Evolutionary conservation across 2,113 vertebrate species (phyloP).

Genomic region (Caracal caracal): DNA sequence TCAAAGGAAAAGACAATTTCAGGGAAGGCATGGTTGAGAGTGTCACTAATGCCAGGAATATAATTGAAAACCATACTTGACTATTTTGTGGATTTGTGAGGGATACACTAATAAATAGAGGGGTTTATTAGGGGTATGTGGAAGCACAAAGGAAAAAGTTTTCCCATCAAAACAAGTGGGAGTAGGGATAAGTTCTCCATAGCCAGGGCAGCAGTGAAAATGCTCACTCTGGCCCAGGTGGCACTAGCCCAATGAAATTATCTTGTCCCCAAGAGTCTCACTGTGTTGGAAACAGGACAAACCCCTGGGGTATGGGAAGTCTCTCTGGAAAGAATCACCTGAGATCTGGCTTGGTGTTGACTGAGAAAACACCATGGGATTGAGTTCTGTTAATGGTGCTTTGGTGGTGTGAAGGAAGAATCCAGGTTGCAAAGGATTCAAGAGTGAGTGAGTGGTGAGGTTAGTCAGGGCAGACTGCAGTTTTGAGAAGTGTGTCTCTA

Average conservation of each 20-base stretch:
- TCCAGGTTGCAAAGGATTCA: background rate
- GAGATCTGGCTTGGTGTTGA: background rate
- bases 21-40: background rate
- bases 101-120: background rate
- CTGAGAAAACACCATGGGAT: background rate
- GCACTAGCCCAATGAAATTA: background rate
- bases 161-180: background rate
- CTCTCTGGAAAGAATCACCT: constrained; percentile 18
- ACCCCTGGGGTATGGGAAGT: background rate
- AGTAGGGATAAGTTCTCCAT: background rate
- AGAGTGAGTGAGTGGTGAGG: background rate
- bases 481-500: background rate
- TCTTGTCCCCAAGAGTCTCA: background rate
- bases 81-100: background rate
- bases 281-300: background rate
- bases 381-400: background rate
- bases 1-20: background rate
- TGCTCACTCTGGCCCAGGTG: background rate
- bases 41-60: background rate
- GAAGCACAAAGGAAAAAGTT: background rate
- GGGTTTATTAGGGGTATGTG: background rate
- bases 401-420: background rate
- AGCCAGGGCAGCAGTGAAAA: background rate
- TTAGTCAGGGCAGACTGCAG: background rate
- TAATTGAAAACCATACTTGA: background rate